Conservation (phyloP, 2,888 invertebrate species). For the Xestia xanthographa region DNA sequence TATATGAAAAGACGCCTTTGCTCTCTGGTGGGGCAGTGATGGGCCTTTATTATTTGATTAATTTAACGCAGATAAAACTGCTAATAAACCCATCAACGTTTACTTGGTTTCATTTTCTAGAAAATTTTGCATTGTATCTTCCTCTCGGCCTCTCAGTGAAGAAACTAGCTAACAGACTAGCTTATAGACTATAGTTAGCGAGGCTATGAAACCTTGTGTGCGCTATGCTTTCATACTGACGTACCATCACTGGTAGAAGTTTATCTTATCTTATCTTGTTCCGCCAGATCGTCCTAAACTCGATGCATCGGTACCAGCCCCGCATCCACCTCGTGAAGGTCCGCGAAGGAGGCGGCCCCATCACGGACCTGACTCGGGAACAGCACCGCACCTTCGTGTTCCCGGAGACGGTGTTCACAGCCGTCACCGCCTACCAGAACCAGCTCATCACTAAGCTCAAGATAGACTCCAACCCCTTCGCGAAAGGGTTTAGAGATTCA, state of each 20-base stretch:
- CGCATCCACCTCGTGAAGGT: conserved; percentile 98
- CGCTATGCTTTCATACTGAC: background rate
- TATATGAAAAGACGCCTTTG: background rate
- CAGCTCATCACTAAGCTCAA: conserved; percentile 99
- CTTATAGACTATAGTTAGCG: background rate
- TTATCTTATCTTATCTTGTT: conserved; percentile 41
- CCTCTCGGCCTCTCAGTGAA: background rate
- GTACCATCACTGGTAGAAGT: background rate
- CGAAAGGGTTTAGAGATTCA: conserved; percentile 99
- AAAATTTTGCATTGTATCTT: background rate
- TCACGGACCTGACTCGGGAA: conserved; percentile 96
- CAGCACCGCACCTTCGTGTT: conserved; percentile 98
- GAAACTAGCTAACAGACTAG: background rate
- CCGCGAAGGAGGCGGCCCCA: conserved; percentile 91
- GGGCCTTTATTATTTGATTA: background rate
- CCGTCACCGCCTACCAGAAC: conserved; percentile 99
- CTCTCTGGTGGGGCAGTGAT: background rate
- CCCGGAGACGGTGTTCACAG: conserved; percentile 99
- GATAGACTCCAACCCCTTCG: conserved; percentile 99
- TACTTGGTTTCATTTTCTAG: background rate
- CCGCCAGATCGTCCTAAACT: conserved; percentile 98
- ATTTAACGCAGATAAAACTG: background rate
- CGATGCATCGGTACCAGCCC: conserved; percentile 99
- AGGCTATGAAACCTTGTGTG: background rate
- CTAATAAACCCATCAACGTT: background rate